Conservation (phyloP, 2,113 vertebrate genomes). For the Oenanthe melanoleuca region DNA sequence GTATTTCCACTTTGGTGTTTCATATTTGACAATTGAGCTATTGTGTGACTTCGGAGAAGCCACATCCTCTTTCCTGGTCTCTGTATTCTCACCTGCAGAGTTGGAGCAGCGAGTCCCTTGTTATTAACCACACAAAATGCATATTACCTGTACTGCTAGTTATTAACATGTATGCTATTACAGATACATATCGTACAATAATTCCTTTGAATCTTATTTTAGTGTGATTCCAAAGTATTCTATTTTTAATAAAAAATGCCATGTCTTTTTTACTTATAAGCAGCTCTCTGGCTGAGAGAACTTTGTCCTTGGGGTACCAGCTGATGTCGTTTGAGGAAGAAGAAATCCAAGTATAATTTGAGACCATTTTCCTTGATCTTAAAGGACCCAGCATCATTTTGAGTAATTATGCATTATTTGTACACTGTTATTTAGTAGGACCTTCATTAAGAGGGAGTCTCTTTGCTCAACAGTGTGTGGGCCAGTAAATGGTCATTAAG, state of each 20-base stretch:
- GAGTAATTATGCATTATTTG: slow-evolving; percentile 34
- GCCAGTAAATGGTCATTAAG: slow-evolving; percentile 12
- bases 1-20: background rate
- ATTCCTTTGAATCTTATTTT: background rate
- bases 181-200: background rate
- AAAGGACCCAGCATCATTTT: background rate
- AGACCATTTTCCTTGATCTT: slow-evolving; percentile 13
- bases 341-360: slow-evolving; percentile 32
- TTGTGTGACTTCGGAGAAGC: slow-evolving; percentile 34
- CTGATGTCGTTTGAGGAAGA: background rate
- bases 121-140: background rate
- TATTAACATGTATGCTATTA: background rate
- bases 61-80: slow-evolving; percentile 38
- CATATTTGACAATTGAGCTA: slow-evolving; percentile 28
- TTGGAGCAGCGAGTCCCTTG: rapidly evolving
- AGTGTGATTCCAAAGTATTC: background rate
- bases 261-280: background rate
- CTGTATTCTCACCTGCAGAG: background rate
- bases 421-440: slow-evolving; percentile 11
- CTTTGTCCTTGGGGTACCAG: background rate
- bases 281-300: background rate
- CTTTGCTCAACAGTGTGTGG: background rate
- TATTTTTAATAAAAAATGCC: background rate
- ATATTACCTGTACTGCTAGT: background rate
- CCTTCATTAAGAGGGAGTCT: slow-evolving; percentile 41